These are phyloP conservation scores for Globodera rostochiensis DNA, from an alignment of 1,140 invertebrate genomes.

Conservation along the genomic window DNA sequence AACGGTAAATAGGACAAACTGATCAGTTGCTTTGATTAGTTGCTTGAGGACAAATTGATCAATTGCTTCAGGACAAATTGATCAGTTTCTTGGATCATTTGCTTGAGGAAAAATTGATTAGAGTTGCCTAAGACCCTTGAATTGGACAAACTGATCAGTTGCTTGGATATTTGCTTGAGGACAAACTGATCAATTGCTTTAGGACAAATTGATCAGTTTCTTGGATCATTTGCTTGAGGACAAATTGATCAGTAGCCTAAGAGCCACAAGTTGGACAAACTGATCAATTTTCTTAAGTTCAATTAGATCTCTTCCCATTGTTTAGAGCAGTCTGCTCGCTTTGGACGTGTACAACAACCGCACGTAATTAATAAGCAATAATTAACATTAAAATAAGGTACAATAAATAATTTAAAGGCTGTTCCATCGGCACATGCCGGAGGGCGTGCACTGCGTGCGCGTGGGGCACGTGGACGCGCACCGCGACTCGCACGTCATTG, in stretches of 20 bases:
- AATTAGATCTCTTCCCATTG: background rate
- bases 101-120: no score
- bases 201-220: background rate
- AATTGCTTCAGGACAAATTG: background rate
- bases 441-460: slow-evolving; percentile 37
- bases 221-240: no score
- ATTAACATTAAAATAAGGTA: background rate
- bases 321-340: slow-evolving; percentile 32
- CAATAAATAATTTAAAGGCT: slow-evolving; percentile 11
- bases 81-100: no score
- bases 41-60: background rate
- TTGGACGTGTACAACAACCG: slow-evolving; percentile 46
- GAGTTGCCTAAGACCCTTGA: no score
- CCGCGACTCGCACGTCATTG: slow-evolving; percentile 24
- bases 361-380: background rate
- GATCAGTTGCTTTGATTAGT: no score
- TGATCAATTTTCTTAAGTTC: no score
- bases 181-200: no score
- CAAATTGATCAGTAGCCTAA: background rate
- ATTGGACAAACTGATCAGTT: no score
- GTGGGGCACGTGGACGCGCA: slow-evolving; percentile 37
- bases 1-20: background rate
- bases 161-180: background rate
- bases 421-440: slow-evolving; percentile 47
- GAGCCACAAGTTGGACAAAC: background rate